Conservation (phyloP, 2,113 vertebrate genomes). For the Ceyx melanurus region DNA sequence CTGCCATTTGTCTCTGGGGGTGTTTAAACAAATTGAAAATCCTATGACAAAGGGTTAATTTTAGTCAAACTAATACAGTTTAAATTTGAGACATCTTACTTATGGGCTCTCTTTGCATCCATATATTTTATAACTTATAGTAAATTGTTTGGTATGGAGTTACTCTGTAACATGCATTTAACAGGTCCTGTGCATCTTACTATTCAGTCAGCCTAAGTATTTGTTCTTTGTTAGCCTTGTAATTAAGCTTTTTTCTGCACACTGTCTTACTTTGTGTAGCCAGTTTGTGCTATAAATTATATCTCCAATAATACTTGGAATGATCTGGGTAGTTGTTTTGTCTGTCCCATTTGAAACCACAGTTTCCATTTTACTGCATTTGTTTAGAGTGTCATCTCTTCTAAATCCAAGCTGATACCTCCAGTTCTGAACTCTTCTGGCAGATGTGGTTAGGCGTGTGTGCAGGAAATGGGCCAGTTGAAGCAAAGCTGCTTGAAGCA, state of each 20-base stretch:
- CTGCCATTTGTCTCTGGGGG: neutral
- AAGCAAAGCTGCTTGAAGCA: neutral
- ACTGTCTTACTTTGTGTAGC: neutral
- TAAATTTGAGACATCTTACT: neutral
- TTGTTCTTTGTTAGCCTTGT: neutral
- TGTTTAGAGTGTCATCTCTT: neutral
- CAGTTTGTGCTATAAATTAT: neutral
- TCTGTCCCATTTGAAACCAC: neutral
- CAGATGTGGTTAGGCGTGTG: neutral
- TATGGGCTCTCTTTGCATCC: neutral
- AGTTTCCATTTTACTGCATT: neutral
- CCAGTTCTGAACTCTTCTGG: neutral
- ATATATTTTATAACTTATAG: neutral
- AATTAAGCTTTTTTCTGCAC: neutral
- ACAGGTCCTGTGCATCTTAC: neutral
- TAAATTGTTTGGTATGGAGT: neutral
- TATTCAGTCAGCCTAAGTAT: neutral
- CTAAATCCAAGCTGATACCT: neutral
- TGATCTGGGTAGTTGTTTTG: neutral
- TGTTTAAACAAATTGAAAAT: neutral
- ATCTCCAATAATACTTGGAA: neutral
- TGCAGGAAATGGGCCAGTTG: neutral
- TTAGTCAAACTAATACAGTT: neutral
- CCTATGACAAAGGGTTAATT: neutral
- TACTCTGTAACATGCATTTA: neutral